Base-by-base conservation (phyloP, 2,113 vertebrate genomes). In the Illadopsis cleaveri region DNA sequence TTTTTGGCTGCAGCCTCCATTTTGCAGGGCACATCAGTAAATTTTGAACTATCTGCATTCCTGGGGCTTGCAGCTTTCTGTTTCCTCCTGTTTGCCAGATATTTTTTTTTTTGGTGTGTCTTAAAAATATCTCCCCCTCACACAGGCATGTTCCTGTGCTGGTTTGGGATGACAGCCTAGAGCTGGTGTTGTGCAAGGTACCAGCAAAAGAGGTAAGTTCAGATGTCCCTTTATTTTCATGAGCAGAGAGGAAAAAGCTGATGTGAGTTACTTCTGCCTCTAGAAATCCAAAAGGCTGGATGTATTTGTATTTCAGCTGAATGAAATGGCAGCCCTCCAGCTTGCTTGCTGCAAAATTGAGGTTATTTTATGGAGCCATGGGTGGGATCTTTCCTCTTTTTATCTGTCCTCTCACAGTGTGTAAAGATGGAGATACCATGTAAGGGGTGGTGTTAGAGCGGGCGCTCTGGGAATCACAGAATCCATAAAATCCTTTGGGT, bases 51-150 rank as follows among this genome's bases (percentile, higher is more conserved):
- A 19, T 69, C 54, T 77, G 10, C 22, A 12, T 73, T 35, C 25
- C 18, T 35, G 13, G 16, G 9, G 45, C 30, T 78, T 89, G 17
- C 6, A 47, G 31, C 9, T 92, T 92, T 77, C 25, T 69, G 10
- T 62, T 37, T 5, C 1, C 33, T 82, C 15, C 6, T 0, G 0
- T 37, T 82, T 80, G 7, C n/a, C 31, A 53, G 21, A 16, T 83
- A 33, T 58, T 42, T 6, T 5, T 9, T 38, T 50, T 75, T 83
- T 73, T n/a, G 2, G 12, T 75, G 19, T 90, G 28, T 50, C 72
- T 77, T 64, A 77, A 47, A 71, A 80, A 17, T n/a, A 50, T 33
- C 38, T 77, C 31, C 65, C 70, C 25, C 37, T 30, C 64, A n/a
- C 31, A 33, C 1, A 37, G 51, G 27, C 60, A 88, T 61, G 53